Conservation (phyloP, 1,140 invertebrate species). For the Coelopa frigida region DNA sequence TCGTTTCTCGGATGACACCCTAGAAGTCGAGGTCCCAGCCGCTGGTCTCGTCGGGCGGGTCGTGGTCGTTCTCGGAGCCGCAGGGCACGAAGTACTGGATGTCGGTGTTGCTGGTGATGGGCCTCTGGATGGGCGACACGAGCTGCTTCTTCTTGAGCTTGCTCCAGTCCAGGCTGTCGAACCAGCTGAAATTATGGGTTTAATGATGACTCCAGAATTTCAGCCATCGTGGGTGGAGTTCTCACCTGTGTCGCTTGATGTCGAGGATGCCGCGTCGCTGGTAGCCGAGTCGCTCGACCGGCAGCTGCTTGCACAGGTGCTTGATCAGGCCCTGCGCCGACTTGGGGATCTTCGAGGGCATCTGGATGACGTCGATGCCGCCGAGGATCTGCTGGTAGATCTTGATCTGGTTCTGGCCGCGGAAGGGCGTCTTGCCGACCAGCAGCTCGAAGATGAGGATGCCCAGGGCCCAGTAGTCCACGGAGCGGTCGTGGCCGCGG, state of each 20-base stretch:
- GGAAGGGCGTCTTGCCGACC: conserved; percentile 90
- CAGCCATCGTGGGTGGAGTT: conserved; percentile 14
- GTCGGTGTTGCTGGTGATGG: conserved; percentile 57
- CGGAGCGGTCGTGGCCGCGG: conserved; percentile 85
- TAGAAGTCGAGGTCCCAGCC: conserved; percentile 65
- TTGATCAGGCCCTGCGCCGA: conserved; percentile 78
- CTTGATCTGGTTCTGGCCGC: conserved; percentile 84
- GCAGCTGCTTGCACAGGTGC: conserved; percentile 78
- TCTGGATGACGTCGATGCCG: conserved; percentile 77
- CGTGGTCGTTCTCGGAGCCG: conserved; percentile 48
- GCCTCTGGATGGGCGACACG: conserved; percentile 66
- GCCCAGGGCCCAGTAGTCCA: conserved; percentile 93
- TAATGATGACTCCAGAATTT: not conserved
- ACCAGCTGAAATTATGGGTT: conserved; percentile 61
- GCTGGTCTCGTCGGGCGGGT: conserved; percentile 59
- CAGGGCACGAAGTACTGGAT: conserved; percentile 61
- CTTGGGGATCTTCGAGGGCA: conserved; percentile 71
- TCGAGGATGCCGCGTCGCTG: conserved; percentile 85
- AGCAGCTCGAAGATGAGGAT: conserved; percentile 88
- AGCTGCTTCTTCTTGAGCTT: conserved; percentile 63
- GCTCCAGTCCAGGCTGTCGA: conserved; percentile 90
- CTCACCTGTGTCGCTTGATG: conserved; percentile 83
- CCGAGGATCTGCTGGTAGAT: conserved; percentile 94
- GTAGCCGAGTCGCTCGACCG: conserved; percentile 88
- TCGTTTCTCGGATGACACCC: not conserved